phyloP scores from a whole-genome alignment of 2,888 invertebrate genomes.

The Agrenia bidenticulata region DNA sequence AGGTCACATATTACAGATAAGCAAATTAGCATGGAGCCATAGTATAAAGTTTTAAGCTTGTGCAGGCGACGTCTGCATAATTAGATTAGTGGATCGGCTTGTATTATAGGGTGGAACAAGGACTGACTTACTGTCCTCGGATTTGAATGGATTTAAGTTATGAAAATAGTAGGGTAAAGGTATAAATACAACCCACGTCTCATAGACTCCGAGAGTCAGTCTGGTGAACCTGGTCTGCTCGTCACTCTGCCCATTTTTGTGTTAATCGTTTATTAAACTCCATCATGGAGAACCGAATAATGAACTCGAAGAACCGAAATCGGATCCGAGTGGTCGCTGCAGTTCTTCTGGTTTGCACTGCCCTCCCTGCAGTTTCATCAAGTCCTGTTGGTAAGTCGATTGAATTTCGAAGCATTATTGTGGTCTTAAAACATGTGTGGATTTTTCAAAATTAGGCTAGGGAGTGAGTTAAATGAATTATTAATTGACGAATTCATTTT shows the following conservation, averaged over 20 bases:
- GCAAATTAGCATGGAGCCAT: too few relatives aligned
- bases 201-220: slow-evolving; percentile 39
- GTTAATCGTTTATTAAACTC: background rate
- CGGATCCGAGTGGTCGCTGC: slow-evolving; percentile 29
- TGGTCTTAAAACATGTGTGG: too few relatives aligned
- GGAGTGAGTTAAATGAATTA: too few relatives aligned
- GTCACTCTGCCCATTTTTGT: slow-evolving; percentile 23
- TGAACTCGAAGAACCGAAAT: slow-evolving; percentile 5
- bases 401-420: too few relatives aligned
- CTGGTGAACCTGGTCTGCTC: slow-evolving; percentile 47
- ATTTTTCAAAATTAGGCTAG: too few relatives aligned
- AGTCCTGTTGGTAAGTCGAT: slow-evolving; percentile 24
- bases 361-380: slow-evolving; percentile 37
- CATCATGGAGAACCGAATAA: background rate
- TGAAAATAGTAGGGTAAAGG: slow-evolving; percentile 30
- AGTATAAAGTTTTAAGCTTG: too few relatives aligned
- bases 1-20: too few relatives aligned
- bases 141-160: too few relatives aligned
- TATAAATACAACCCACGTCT: slow-evolving; percentile 43
- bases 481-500: background rate
- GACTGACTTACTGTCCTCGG: too few relatives aligned
- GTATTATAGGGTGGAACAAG: too few relatives aligned
- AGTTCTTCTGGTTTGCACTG: slow-evolving; percentile 33
- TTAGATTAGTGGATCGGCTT: too few relatives aligned
- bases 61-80: too few relatives aligned